These are phyloP conservation scores for Xanthorhoe designata DNA, from an alignment of 2,888 invertebrate species.

Conservation along the genomic window DNA sequence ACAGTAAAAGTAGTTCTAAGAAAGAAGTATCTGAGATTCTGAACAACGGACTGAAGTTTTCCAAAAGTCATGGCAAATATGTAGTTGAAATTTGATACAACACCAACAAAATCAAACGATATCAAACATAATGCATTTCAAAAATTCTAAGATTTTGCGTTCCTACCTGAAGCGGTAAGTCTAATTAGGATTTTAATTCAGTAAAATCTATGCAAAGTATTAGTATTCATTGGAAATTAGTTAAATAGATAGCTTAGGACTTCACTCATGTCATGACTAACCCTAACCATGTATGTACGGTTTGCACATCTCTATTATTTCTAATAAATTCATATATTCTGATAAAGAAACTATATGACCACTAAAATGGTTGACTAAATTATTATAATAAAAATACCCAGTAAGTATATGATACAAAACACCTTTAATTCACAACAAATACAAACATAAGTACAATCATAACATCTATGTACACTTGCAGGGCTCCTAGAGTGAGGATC, in stretches of 20 bases:
- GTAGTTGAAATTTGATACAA: constrained; percentile 25
- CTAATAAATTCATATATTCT: too few species aligned
- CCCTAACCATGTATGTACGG: too few species aligned
- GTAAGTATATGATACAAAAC: constrained; percentile 47
- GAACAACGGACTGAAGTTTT: background rate
- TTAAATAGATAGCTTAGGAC: too few species aligned
- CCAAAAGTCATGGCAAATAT: constrained; percentile 16
- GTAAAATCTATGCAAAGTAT: background rate
- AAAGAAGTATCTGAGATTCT: too few species aligned
- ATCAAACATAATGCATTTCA: constrained; percentile 22
- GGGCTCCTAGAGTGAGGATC: constrained; percentile 51
- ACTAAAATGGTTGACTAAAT: background rate
- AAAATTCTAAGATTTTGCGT: constrained; percentile 32
- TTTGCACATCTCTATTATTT: too few species aligned
- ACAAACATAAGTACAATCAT: constrained; percentile 75
- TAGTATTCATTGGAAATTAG: too few species aligned
- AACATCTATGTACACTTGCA: constrained; percentile 52
- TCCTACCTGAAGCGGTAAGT: constrained; percentile 22
- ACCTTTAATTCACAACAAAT: constrained; percentile 65
- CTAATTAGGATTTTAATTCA: background rate
- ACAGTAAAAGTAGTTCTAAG: background rate
- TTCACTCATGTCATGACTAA: too few species aligned
- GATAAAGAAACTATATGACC: too few species aligned
- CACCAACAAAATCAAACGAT: background rate
- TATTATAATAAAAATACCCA: constrained; percentile 6